phyloP scores from a whole-genome alignment of 2,113 vertebrate species.

The Perca flavescens region DNA sequence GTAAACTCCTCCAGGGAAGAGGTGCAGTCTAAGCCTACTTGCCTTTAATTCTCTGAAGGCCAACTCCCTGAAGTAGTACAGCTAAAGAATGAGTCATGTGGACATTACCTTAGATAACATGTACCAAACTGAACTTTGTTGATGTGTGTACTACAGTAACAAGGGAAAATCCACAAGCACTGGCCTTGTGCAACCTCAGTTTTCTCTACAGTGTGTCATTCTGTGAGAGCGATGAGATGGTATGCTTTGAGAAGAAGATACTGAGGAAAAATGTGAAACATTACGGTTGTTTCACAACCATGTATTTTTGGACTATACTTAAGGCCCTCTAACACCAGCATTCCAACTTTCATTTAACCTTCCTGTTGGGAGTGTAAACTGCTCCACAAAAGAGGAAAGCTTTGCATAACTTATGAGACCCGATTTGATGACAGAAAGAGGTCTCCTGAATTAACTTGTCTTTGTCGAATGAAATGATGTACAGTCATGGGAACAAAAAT shows the following conservation, averaged over 20 bases:
- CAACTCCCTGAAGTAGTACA: background rate
- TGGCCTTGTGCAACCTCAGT: background rate
- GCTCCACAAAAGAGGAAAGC: background rate
- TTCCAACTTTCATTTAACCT: background rate
- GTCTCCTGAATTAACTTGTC: background rate
- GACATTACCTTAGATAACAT: conserved; percentile 32
- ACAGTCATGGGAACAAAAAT: background rate
- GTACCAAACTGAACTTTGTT: background rate
- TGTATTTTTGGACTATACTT: background rate
- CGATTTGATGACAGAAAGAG: background rate
- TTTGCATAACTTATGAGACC: background rate
- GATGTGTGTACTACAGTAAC: background rate
- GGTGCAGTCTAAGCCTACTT: background rate
- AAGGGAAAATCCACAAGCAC: conserved; percentile 11
- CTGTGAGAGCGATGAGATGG: background rate
- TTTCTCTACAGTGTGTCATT: background rate
- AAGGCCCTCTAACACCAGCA: background rate
- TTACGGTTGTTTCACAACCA: background rate
- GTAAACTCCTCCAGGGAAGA: conserved; percentile 1
- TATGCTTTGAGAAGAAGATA: background rate
- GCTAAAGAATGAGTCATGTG: conserved; percentile 20
- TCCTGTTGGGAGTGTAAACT: background rate
- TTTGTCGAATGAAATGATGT: background rate
- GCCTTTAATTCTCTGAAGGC: conserved; percentile 2
- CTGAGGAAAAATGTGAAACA: background rate